Conservation (phyloP, 2,888 invertebrate genomes). For the Pogonocherus hispidulus region DNA sequence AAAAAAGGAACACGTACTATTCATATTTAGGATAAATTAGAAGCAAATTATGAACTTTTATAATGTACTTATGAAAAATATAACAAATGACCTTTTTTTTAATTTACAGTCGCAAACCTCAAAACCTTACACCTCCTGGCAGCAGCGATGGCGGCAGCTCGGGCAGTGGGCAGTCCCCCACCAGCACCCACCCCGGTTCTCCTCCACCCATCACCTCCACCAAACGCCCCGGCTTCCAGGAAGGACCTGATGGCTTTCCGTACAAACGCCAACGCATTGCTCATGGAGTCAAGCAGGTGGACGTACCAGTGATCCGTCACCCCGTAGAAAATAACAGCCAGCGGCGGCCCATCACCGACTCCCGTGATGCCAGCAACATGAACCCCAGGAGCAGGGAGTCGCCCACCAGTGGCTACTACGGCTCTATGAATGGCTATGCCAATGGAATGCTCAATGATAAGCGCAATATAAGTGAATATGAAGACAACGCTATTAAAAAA, state of each 20-base stretch:
- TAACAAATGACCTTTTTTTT: too few species aligned
- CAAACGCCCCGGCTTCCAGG: constrained; percentile 74
- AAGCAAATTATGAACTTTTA: too few species aligned
- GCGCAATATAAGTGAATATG: constrained; percentile 61
- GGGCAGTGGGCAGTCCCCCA: constrained; percentile 84
- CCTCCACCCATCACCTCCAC: constrained; percentile 80
- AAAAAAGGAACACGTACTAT: too few species aligned
- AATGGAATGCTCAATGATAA: constrained; percentile 61
- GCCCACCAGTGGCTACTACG: constrained; percentile 41
- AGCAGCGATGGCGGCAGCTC: constrained; percentile 86
- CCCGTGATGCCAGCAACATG: constrained; percentile 69
- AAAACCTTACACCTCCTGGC: constrained; percentile 90
- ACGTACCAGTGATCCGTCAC: constrained; percentile 62
- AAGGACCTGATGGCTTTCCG: constrained; percentile 69
- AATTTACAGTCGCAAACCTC: constrained; percentile 83
- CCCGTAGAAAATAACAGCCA: constrained; percentile 66
- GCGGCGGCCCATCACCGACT: constrained; percentile 66
- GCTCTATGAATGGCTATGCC: constrained; percentile 50
- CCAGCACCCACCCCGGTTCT: constrained; percentile 80
- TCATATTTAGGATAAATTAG: too few species aligned
- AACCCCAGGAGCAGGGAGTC: constrained; percentile 68
- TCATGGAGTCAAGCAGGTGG: constrained; percentile 73
- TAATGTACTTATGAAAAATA: too few species aligned
- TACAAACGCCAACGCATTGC: constrained; percentile 84
- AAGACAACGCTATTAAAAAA: constrained; percentile 56